Evolutionary conservation across 35 echinoderm and acorn worm species (phyloP), one percentile per base, ranked within the genome.

Genomic region (Hemicentrotus pulcherrimus): DNA sequence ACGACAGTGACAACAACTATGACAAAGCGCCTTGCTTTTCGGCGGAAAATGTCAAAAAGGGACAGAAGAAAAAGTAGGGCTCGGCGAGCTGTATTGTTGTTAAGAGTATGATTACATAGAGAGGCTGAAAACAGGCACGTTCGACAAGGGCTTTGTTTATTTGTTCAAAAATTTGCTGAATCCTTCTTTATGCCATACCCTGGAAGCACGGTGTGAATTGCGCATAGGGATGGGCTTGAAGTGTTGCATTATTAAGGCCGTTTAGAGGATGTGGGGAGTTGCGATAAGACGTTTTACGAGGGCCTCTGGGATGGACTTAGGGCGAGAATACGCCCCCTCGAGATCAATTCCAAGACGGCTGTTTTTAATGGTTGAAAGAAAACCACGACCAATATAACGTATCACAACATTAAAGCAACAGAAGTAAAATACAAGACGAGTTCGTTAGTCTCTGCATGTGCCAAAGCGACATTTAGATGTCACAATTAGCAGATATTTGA

Each of bases 61-160:
- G 65, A 78, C 22, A 78, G 65, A 78, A 78, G 6, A 28, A 78
- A 78, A 78, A 78, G 19, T n/a, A 28, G 19, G 65, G 65, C 65
- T 78, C 65, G 6, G 65, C 65, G 28, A n/a, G 65, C 65, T 22
- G 22, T 78, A 78, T 78, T 78, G n/a, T 78, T 78, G 10, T 78
- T 78, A 78, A 78, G 65, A 22, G 65, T 78, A 78, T 78, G 65
- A 78, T 78, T 78, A 78, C 65, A 78, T 78, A 78, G 65, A 78
- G 65, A 78, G 65, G 65, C 28, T 78, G 65, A 28, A 78, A 5
- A n/a, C 28, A 78, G 65, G 65, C 65, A 28, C 65, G 22, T 6
- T 78, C 65, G 18, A 22, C 65, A 78, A 78, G 65, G 65, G 65
- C 65, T 78, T 78, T 78, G 65, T 78, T 78, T 78, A 78, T 78